phyloP scores from a whole-genome alignment of 1,140 invertebrate genomes.

The Proctacanthus coquilletti region DNA sequence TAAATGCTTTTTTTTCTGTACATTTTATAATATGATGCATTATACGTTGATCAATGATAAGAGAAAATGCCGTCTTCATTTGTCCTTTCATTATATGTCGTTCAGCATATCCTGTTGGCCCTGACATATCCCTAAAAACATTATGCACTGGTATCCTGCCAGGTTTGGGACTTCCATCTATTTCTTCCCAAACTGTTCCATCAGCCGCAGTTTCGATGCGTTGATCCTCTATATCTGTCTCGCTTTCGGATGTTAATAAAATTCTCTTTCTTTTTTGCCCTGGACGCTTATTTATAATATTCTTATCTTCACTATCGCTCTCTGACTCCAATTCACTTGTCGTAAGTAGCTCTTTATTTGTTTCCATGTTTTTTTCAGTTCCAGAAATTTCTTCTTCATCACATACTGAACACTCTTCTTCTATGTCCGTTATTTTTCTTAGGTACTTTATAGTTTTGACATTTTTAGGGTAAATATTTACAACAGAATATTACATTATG shows the following conservation, averaged over 20 bases:
- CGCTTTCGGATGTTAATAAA: not conserved
- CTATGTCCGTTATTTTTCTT: no score
- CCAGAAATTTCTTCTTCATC: no score
- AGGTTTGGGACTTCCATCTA: constrained; percentile 4
- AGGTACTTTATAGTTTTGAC: no score
- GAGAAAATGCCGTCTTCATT: constrained; percentile 8
- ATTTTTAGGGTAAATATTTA: no score
- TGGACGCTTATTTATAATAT: not conserved
- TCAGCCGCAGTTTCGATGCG: constrained; percentile 3
- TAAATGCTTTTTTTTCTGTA: constrained; percentile 9
- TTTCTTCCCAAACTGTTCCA: constrained; percentile 9
- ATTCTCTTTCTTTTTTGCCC: not conserved
- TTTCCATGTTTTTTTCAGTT: no score
- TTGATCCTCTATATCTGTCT: not conserved
- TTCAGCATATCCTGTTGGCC: constrained; percentile 10
- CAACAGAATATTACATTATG: no score
- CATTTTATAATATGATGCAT: constrained; percentile 11
- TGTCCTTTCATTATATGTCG: constrained; percentile 1
- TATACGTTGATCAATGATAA: constrained; percentile 11
- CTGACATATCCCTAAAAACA: constrained; percentile 11
- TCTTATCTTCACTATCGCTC: not conserved
- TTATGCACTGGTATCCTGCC: constrained; percentile 10
- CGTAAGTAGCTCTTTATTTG: no score
- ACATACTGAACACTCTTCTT: no score
- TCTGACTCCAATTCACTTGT: not conserved